Evolutionary conservation across 1,140 invertebrate genomes (phyloP), one percentile per base, ranked within the genome.

Genomic region (Drosophila athabasca): DNA sequence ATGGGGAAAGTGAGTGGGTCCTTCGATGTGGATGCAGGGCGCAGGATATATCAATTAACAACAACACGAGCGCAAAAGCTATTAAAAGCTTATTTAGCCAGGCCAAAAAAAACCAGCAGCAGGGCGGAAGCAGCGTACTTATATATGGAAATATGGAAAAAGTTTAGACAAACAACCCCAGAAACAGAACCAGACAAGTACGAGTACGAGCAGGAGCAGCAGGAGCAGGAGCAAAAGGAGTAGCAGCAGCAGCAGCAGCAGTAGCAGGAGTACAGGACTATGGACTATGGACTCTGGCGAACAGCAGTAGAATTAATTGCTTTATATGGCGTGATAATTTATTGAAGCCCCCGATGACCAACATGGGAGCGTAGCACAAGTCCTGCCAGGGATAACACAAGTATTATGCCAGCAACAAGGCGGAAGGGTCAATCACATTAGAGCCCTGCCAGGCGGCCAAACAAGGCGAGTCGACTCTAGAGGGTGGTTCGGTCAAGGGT

Each of bases 291-390:
- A 35, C 31, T 35, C 4, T 3, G 31, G 9, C 31, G 55, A 46
- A 35, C 67, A 54, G 73, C 57, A 62, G 74, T 49, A 48, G 84
- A 88, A 88, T 89, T 88, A 88, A 88, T 88, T 88, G 83, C 83
- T 88, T 88, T 88, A 88, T 88, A 88, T 88, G 83, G 83, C 83
- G 83, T 88, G 83, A 88, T 88, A 88, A 88, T 88, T 88, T 88
- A 88, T 88, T 88, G 84, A 88, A 88, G 84, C 76, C 68, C 67
- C 73, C 79, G 83, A 87, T 87, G 83, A 88, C 83, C 83, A 88
- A 88, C 83, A 88, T 76, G 82, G 83, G 82, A 87, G 75, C 78
- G 62, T 19, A 19, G 17, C 17, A 19, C 17, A 59, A 70, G 68
- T 53, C 61, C 67, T 22, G 68, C 51, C 74, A 57, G 55, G 72